Conservation (phyloP, 2,113 vertebrate genomes). For the Sturnus vulgaris region DNA sequence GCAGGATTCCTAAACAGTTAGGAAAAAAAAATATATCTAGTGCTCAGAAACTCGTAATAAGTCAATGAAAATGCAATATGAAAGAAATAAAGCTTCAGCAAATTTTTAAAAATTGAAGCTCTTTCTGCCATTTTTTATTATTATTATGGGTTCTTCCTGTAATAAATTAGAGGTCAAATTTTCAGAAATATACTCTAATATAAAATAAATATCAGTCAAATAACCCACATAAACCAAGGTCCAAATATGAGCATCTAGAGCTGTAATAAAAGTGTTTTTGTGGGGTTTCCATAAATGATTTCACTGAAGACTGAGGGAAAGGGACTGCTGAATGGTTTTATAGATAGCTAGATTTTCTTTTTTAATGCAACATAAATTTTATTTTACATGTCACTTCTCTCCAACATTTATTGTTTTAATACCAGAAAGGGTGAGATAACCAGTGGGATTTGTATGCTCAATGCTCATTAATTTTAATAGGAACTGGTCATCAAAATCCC, state of each 20-base stretch:
- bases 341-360: not conserved
- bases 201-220: not conserved
- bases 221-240: not conserved
- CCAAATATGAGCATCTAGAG: not conserved
- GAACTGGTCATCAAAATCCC: constrained; percentile 5
- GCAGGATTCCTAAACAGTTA: not conserved
- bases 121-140: not conserved
- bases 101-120: not conserved
- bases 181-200: not conserved
- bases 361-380: constrained; percentile 23
- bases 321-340: not conserved
- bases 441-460: constrained; percentile 15
- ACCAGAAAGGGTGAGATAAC: constrained; percentile 18
- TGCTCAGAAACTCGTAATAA: not conserved
- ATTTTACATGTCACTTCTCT: constrained; percentile 25
- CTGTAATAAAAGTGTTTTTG: not conserved
- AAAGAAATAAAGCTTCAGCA: not conserved
- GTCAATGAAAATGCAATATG: not conserved
- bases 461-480: constrained; percentile 48
- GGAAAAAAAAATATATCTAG: not conserved
- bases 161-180: not conserved
- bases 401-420: constrained; percentile 9
- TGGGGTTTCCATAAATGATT: not conserved
- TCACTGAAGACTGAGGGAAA: not conserved
- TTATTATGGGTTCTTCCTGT: not conserved